Evolutionary conservation across 2,797 vertebrate genomes (phyloP), one percentile per base, ranked within the genome.

Genomic region (Phoebastria nigripes): DNA sequence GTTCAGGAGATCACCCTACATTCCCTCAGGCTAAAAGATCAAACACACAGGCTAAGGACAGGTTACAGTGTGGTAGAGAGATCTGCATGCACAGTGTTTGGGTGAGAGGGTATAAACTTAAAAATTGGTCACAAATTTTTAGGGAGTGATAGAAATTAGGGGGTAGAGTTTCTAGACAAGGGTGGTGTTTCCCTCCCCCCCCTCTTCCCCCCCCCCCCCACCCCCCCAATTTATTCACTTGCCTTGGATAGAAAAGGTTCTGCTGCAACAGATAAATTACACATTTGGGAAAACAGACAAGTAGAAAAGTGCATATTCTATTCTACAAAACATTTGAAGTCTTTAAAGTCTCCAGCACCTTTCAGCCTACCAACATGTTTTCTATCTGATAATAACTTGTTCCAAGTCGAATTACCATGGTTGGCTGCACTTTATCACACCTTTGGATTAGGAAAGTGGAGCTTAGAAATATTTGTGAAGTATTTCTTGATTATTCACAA

Each of bases 401-500:
- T 98, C 96, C 95, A 97, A 97, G 97, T 96, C 9, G 89, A 98
- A 98, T 98, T 97, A 97, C 72, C 96, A 97, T 95, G 97, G 97
- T 96, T 98, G 96, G 86, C 96, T 98, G 98, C 97, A 98, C 93
- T 87, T 97, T 97, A 97, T 98, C 97, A 97, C 95, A 97, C 90
- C 89, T 97, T 97, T 96, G 97, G 97, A 98, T 98, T 98, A 98
- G 90, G 87, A 97, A 97, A 97, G 95, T 96, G 94, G 84, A 97
- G 97, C 35, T 97, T 94, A 96, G 95, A 97, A 96, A 89, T 94
- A 97, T 96, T 97, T 97, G 96, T 98, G 97, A 97, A 97, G 94
- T 94, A 96, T 96, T 98, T 97, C 91, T 96, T 97, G 96, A 97
- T 98, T 98, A 98, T 98, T 98, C 94, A 97, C 97, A 96, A 97